These are phyloP conservation scores for Bombus difficillimus DNA, from an alignment of 1,140 invertebrate genomes.

Conservation along the genomic window DNA sequence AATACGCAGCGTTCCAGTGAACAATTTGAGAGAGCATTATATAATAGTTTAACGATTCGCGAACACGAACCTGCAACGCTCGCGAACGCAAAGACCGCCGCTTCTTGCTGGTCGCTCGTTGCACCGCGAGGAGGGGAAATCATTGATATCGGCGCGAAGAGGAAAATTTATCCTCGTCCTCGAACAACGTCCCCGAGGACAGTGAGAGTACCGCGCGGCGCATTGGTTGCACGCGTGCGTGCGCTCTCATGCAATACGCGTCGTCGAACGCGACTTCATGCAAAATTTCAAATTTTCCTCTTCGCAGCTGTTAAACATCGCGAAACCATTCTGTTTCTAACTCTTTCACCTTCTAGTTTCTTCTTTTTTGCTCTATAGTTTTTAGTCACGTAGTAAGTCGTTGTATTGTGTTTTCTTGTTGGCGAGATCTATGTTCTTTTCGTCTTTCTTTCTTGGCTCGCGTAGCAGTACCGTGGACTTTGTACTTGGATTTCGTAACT, in stretches of 20 bases:
- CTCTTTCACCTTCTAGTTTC: background rate
- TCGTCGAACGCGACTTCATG: background rate
- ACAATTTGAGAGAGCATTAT: conserved; percentile 21
- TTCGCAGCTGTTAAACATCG: background rate
- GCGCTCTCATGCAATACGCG: conserved; percentile 14
- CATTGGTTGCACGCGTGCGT: background rate
- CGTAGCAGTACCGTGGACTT: background rate
- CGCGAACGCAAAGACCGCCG: conserved; percentile 32
- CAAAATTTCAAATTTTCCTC: conserved; percentile 21
- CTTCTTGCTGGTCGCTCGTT: background rate
- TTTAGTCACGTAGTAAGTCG: background rate
- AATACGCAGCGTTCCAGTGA: background rate
- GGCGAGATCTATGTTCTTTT: background rate
- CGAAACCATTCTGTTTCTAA: background rate
- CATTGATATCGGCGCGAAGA: conserved; percentile 50
- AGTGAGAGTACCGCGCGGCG: conserved; percentile 33
- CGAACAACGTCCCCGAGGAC: conserved; percentile 56
- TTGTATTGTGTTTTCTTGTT: background rate
- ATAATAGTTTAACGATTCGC: conserved; percentile 48
- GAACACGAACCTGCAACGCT: conserved; percentile 23
- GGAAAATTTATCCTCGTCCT: conserved; percentile 55
- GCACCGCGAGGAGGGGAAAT: conserved; percentile 17
- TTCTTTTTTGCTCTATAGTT: background rate
- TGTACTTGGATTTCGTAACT: conserved; percentile 26
- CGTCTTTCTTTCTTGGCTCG: background rate